Percentiles rank a stretch among this genome's conserved stretches.
These are phyloP conservation scores for Napeogenes sylphis DNA, from an alignment of 2,888 invertebrate species.

Conservation along the genomic window DNA sequence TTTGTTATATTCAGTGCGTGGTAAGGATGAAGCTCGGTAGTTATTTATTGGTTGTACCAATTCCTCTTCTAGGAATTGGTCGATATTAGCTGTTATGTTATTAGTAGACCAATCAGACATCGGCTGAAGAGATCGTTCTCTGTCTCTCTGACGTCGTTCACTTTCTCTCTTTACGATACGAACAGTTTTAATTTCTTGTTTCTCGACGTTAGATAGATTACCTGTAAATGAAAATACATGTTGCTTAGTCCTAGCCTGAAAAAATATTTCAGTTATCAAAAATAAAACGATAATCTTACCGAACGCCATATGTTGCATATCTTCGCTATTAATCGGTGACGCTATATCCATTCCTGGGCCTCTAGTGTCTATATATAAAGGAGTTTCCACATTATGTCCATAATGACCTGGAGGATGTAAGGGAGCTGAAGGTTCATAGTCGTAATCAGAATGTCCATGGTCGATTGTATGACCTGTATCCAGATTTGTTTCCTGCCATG, in stretches of 20 bases:
- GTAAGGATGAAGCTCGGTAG: slow-evolving; percentile 73
- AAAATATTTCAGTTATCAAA: neutral
- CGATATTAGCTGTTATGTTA: slow-evolving; percentile 59
- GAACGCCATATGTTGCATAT: slow-evolving; percentile 59
- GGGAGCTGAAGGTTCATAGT: slow-evolving; percentile 47
- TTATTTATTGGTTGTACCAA: slow-evolving; percentile 60
- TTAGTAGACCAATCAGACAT: slow-evolving; percentile 68
- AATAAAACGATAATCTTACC: slow-evolving; percentile 41
- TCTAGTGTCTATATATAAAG: slow-evolving; percentile 85
- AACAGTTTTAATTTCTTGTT: slow-evolving; percentile 94
- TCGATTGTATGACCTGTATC: slow-evolving; percentile 89
- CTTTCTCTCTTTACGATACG: slow-evolving; percentile 95
- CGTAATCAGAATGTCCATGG: slow-evolving; percentile 76
- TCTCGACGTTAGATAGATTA: slow-evolving; percentile 85
- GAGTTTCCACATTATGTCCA: slow-evolving; percentile 66
- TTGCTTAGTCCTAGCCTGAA: neutral
- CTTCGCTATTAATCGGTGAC: slow-evolving; percentile 66
- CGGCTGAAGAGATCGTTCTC: slow-evolving; percentile 81
- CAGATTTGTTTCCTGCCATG: slow-evolving; percentile 94
- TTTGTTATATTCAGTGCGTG: slow-evolving; percentile 65
- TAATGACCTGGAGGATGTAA: slow-evolving; percentile 57
- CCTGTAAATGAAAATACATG: slow-evolving; percentile 57
- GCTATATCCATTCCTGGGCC: slow-evolving; percentile 51
- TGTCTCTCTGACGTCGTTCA: slow-evolving; percentile 88
- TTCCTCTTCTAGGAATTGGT: slow-evolving; percentile 72